Evolutionary conservation across 2,888 invertebrate genomes (phyloP).

Genomic region (Himalopsyche kuldschensis): DNA sequence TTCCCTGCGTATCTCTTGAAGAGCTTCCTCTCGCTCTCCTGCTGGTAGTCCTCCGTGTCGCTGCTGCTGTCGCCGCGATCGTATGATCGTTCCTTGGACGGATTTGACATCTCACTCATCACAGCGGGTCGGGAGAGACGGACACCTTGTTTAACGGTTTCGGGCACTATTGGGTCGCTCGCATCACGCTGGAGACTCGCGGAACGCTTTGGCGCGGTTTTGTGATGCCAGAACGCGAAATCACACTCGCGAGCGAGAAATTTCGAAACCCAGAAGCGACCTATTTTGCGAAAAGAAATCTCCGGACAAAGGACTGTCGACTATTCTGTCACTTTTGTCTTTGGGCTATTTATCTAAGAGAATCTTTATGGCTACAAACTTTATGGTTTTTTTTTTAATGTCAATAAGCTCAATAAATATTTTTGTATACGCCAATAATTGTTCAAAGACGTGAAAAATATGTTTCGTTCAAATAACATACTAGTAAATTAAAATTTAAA

Average conservation of each 20-base stretch:
- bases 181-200: slow-evolving; percentile 18
- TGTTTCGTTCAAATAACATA: no score
- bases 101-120: slow-evolving; percentile 33
- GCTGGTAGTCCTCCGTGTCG: slow-evolving; percentile 37
- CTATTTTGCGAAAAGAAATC: slow-evolving; percentile 9
- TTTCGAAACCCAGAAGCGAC: neutral
- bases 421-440: no score
- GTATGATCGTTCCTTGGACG: slow-evolving; percentile 29
- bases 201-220: neutral
- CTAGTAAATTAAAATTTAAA: no score
- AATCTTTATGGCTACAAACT: neutral
- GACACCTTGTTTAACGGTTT: neutral
- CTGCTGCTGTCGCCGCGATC: slow-evolving; percentile 36
- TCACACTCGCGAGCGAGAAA: slow-evolving; percentile 2
- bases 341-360: neutral
- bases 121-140: neutral
- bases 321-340: slow-evolving; percentile 3
- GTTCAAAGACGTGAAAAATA: no score
- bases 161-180: neutral
- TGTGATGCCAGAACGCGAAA: neutral
- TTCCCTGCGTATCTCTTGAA: slow-evolving; percentile 19
- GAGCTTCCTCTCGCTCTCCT: slow-evolving; percentile 19
- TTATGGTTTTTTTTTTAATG: neutral
- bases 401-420: no score
- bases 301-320: slow-evolving; percentile 24